These are phyloP conservation scores for Archips xylosteana DNA, from an alignment of 2,888 invertebrate genomes.

Conservation along the genomic window DNA sequence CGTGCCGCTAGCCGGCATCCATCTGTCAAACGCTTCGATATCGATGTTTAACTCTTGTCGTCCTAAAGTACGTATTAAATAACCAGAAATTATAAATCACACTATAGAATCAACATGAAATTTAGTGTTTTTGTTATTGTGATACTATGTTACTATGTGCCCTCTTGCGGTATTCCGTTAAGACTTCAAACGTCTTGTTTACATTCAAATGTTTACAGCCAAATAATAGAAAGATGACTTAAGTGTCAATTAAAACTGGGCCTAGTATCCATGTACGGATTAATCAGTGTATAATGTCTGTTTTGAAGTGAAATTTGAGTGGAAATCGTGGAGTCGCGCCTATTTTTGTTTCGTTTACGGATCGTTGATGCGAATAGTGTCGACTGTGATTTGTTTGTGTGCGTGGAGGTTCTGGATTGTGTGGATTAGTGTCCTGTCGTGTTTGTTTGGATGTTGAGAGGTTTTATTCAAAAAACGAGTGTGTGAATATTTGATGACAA, in stretches of 20 bases:
- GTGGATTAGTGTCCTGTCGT: slow-evolving; percentile 37
- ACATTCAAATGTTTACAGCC: slow-evolving; percentile 73
- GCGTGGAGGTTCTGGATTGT: slow-evolving; percentile 11
- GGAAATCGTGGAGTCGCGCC: slow-evolving; percentile 20
- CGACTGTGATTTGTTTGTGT: slow-evolving; percentile 7
- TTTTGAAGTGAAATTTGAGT: slow-evolving; percentile 25
- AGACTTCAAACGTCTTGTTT: slow-evolving; percentile 67
- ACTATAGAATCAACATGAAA: not conserved
- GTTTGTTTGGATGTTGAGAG: slow-evolving; percentile 48
- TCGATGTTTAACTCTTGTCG: slow-evolving; percentile 66
- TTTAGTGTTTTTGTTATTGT: not conserved
- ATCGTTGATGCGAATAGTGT: not conserved
- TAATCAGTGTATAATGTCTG: slow-evolving; percentile 8
- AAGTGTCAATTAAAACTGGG: slow-evolving; percentile 29
- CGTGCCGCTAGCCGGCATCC: slow-evolving; percentile 60
- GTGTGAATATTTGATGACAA: slow-evolving; percentile 84
- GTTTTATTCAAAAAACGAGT: slow-evolving; percentile 77
- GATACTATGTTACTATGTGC: not conserved
- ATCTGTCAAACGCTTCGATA: slow-evolving; percentile 76
- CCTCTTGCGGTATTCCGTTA: slow-evolving; percentile 26
- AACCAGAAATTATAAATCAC: slow-evolving; percentile 1
- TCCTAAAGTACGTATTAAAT: slow-evolving; percentile 70
- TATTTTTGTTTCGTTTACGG: slow-evolving; percentile 20
- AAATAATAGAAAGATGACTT: slow-evolving; percentile 44
- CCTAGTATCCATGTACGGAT: not conserved